phyloP scores from a whole-genome alignment of 2,888 invertebrate genomes.

The Parnassius glacialis region DNA sequence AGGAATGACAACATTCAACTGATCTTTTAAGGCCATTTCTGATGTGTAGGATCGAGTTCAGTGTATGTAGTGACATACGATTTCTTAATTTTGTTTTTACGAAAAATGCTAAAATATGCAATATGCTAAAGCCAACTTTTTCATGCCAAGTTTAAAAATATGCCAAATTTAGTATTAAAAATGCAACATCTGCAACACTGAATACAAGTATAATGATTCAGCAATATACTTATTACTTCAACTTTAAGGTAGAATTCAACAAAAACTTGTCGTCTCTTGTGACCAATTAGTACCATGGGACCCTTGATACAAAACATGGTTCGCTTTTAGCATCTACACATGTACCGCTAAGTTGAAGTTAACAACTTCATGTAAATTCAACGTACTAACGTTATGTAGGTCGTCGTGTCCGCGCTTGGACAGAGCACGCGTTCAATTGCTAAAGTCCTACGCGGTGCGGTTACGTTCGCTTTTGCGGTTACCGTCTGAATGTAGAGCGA shows the following conservation, averaged over 20 bases:
- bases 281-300: conserved; percentile 10
- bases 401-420: conserved; percentile 21
- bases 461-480: conserved; percentile 40
- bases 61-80: too few relatives aligned
- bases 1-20: too few relatives aligned
- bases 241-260: not conserved
- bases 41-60: too few relatives aligned
- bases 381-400: conserved; percentile 16
- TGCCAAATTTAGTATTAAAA: too few relatives aligned
- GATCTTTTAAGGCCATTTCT: too few relatives aligned
- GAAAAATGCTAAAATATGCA: too few relatives aligned
- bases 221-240: too few relatives aligned
- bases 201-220: too few relatives aligned
- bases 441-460: conserved; percentile 26
- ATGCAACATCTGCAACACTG: too few relatives aligned
- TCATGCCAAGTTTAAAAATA: too few relatives aligned
- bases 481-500: conserved; percentile 46
- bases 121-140: too few relatives aligned
- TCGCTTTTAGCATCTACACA: conserved; percentile 11
- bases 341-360: conserved; percentile 20
- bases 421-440: conserved; percentile 26
- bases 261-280: not conserved
- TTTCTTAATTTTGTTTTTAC: too few relatives aligned
- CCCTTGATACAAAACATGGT: conserved; percentile 5
- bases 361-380: conserved; percentile 19